Percentiles rank a stretch among this genome's conserved stretches.
Conservation (phyloP, 1,140 invertebrate species). For the Polyergus mexicanus region DNA sequence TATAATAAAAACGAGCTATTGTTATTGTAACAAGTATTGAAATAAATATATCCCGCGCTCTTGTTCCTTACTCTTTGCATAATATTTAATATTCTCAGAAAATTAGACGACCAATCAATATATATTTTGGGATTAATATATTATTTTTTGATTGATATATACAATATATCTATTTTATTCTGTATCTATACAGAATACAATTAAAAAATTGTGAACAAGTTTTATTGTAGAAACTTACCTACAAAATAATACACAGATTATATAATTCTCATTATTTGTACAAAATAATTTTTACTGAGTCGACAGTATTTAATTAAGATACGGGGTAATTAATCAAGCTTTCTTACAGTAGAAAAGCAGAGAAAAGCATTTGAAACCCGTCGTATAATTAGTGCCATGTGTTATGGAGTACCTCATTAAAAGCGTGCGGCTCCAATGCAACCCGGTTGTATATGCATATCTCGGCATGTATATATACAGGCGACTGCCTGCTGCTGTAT, state of each 20-base stretch:
- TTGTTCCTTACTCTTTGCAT: background rate
- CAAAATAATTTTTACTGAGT: background rate
- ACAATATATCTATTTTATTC: too few relatives aligned
- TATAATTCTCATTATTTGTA: background rate
- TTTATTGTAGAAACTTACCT: background rate
- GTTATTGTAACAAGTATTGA: conserved; percentile 29
- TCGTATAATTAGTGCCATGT: conserved; percentile 75
- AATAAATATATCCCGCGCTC: conserved; percentile 6
- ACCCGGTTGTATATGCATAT: conserved; percentile 27
- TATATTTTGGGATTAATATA: background rate
- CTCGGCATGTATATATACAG: conserved; percentile 41
- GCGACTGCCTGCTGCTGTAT: conserved; percentile 22
- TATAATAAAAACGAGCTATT: conserved; percentile 3
- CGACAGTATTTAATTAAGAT: background rate
- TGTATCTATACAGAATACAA: background rate
- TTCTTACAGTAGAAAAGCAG: background rate
- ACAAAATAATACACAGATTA: background rate
- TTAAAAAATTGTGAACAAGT: background rate
- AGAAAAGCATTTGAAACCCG: conserved; percentile 14
- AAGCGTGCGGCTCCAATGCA: conserved; percentile 63
- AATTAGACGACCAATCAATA: background rate
- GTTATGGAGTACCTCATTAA: conserved; percentile 80
- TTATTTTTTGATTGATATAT: background rate
- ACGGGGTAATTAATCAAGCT: background rate
- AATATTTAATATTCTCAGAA: conserved; percentile 12